Percentiles rank a stretch among this genome's conserved stretches.
Evolutionary conservation across 2,113 vertebrate species (phyloP).

Genomic region (Aspidoscelis tigris): DNA sequence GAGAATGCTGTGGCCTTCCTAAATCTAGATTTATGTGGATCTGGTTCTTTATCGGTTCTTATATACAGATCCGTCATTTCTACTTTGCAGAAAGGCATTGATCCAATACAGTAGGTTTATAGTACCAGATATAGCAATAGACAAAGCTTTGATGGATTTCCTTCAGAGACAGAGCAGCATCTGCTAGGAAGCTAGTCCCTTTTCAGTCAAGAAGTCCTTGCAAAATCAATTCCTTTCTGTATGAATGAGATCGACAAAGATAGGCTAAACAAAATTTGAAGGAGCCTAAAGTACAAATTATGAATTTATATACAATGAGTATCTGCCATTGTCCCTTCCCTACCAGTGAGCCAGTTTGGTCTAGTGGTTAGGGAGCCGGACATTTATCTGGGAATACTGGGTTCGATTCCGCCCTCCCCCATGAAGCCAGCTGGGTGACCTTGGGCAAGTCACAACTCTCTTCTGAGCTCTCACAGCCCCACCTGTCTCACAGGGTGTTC

Average conservation of each 20-base stretch:
- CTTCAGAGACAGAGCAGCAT: conserved; percentile 63
- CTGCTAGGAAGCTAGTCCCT: conserved; percentile 33
- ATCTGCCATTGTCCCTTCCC: not conserved
- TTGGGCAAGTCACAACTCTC: too few species aligned
- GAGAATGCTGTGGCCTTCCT: conserved; percentile 42
- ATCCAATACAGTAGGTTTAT: conserved; percentile 73
- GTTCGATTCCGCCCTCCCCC: too few species aligned
- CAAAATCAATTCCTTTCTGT: conserved; percentile 15
- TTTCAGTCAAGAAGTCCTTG: conserved; percentile 24
- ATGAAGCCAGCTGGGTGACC: too few species aligned
- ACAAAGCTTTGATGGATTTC: conserved; percentile 69
- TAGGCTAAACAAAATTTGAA: conserved; percentile 32
- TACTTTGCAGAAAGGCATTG: conserved; percentile 72
- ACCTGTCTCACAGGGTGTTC: too few species aligned
- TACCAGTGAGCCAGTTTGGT: too few species aligned
- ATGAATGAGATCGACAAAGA: conserved; percentile 43
- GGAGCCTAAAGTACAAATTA: conserved; percentile 42
- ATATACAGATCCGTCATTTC: conserved; percentile 67
- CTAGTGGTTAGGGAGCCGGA: too few species aligned
- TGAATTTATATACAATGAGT: conserved; percentile 48
- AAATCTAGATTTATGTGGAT: conserved; percentile 52
- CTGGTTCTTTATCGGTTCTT: conserved; percentile 53
- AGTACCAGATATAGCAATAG: conserved; percentile 53
- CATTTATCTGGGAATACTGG: too few species aligned
- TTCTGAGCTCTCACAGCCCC: too few species aligned